Conservation (phyloP, 2,888 invertebrate species). For the Lepidochrysops patricia region DNA sequence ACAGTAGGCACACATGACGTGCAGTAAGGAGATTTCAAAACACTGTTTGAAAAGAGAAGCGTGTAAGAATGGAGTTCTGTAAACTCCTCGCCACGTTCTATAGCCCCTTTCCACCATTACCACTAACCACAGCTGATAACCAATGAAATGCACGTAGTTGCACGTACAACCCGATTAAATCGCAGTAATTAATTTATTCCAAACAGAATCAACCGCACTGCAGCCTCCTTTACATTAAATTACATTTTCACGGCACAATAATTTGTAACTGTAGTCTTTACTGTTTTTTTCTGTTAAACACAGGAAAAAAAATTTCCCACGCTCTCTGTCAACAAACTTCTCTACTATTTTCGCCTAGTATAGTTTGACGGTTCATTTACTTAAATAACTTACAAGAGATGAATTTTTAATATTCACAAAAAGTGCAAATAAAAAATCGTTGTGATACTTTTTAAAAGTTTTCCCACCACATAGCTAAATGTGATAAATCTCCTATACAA, state of each 20-base stretch:
- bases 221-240: constrained; percentile 64
- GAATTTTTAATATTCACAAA: background rate
- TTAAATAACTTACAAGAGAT: background rate
- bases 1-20: too few species aligned
- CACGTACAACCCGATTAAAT: constrained; percentile 59
- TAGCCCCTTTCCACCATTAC: background rate
- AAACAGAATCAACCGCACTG: constrained; percentile 60
- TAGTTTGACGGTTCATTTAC: background rate
- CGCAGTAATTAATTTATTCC: constrained; percentile 69
- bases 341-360: constrained; percentile 32
- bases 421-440: background rate
- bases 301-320: constrained; percentile 54
- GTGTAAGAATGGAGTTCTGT: too few species aligned
- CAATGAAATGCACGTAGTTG: constrained; percentile 26
- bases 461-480: background rate
- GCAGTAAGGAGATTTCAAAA: too few species aligned
- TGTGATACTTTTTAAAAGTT: background rate
- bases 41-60: too few species aligned
- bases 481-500: background rate
- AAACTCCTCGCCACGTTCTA: too few species aligned
- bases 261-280: constrained; percentile 66
- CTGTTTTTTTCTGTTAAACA: constrained; percentile 45
- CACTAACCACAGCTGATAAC: background rate
- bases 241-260: constrained; percentile 70
- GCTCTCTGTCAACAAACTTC: constrained; percentile 58